Conservation (phyloP, 2,888 invertebrate genomes). For the Microctonus brassicae region DNA sequence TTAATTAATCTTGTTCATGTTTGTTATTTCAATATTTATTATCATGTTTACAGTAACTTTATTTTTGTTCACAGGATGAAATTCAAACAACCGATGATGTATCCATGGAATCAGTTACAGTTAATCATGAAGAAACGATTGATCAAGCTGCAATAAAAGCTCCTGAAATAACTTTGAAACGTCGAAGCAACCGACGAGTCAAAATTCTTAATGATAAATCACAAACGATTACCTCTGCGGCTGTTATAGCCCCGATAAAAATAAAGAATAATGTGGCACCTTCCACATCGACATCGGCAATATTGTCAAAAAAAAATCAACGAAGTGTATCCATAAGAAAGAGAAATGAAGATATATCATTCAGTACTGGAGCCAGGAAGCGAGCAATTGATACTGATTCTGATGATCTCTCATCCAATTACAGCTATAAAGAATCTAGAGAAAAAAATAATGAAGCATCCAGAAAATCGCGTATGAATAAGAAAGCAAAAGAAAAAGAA, state of each 20-base stretch:
- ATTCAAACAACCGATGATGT: slow-evolving; percentile 53
- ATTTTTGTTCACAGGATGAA: slow-evolving; percentile 55
- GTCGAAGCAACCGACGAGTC: slow-evolving; percentile 18
- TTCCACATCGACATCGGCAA: slow-evolving; percentile 2
- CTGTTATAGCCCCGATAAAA: slow-evolving; percentile 10
- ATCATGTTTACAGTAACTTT: neutral
- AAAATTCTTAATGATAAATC: neutral
- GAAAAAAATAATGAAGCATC: slow-evolving; percentile 87
- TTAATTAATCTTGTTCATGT: neutral
- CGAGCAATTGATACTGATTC: slow-evolving; percentile 50
- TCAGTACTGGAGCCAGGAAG: slow-evolving; percentile 38
- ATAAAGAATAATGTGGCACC: neutral
- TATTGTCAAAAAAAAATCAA: neutral
- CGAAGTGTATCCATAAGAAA: neutral
- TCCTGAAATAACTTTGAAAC: slow-evolving; percentile 19
- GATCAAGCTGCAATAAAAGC: slow-evolving; percentile 20
- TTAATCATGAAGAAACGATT: slow-evolving; percentile 32
- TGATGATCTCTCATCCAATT: slow-evolving; percentile 59
- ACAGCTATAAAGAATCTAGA: slow-evolving; percentile 78
- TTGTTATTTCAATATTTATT: neutral
- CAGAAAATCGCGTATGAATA: slow-evolving; percentile 79
- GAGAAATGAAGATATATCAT: neutral
- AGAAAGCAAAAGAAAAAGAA: slow-evolving; percentile 75
- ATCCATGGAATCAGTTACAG: slow-evolving; percentile 50
- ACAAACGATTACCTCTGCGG: slow-evolving; percentile 33